Base-by-base conservation (phyloP, 2,888 invertebrate species). In the Conchocele bisecta region DNA sequence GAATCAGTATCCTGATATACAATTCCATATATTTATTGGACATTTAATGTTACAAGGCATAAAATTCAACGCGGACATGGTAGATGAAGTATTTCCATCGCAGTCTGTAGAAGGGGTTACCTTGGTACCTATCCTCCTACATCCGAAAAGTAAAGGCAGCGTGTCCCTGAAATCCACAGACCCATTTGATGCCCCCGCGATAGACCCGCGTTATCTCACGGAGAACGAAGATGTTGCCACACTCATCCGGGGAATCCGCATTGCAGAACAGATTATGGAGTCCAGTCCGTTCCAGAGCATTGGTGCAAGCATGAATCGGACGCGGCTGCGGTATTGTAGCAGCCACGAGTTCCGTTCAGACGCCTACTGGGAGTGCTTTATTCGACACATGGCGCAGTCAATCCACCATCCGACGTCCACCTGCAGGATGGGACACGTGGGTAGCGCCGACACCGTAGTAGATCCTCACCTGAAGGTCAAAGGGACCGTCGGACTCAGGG, bases 191-290 rank as follows among this genome's bases (percentile, higher is more conserved):
- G 94, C 94, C 90, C 97, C 97, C 0, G 88, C 95, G 37, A 96
- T 98, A 90, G 94, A 98, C 91, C 96, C 98, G 0, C 96, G 97
- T 86, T 98, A 98, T 89, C 96, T 97, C 72, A 91, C 93, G 29
- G 89, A 93, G 7, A 85, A 90, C 0, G 90, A 91, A 37, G 96
- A 96, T 87, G 90, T 95, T 26, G 75, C 75, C 57, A 59, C 65
- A 13, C 15, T 65, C 3, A 44, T 70, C 31, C 29, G 17, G 31
- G 63, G 53, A 17, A 28, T 63, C 7, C 17, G 58, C 22, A 17
- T 39, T 24, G 39, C 39, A 15, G 63, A 73, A 50, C 17, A 57
- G 6, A 13, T 75, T n/a, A 29, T 65, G 15, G 35, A 67, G 29
- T 61, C 71, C 17, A 13, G 58, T 13, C 37, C 68, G 1, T 53